A percentile compares a stretch with the other conserved stretches of the same genome.
Evolutionary conservation across 2,113 vertebrate species (phyloP).

Genomic region (Corydoras sp.): DNA sequence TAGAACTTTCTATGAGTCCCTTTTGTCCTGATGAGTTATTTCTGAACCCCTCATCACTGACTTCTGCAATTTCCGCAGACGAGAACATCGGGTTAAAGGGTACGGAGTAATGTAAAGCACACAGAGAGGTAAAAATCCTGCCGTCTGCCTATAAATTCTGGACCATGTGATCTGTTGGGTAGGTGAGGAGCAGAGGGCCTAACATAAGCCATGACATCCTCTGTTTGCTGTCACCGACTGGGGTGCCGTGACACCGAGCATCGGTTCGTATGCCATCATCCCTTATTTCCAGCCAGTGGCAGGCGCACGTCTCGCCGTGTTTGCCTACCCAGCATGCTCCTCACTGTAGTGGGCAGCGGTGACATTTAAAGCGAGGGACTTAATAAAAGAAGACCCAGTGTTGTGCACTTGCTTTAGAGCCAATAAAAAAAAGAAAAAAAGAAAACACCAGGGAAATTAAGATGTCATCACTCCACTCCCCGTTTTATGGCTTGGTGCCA

Average conservation of each 20-base stretch:
- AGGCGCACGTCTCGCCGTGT: conserved; percentile 14
- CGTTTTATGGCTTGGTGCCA: too few relatives aligned
- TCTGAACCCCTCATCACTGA: conserved; percentile 1
- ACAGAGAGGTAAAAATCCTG: neutral
- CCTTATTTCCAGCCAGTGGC: conserved; percentile 8
- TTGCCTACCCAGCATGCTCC: conserved; percentile 26
- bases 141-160: neutral
- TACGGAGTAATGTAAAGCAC: neutral
- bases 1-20: neutral
- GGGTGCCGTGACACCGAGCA: conserved; percentile 14
- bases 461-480: conserved; percentile 5
- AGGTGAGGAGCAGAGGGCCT: conserved; percentile 6
- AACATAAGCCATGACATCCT: neutral
- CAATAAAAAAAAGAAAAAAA: conserved; percentile 27
- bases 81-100: neutral
- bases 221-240: conserved; percentile 21
- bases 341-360: conserved; percentile 25
- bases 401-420: conserved; percentile 20
- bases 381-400: conserved; percentile 38
- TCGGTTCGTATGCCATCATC: conserved; percentile 1
- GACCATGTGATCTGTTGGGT: neutral
- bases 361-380: conserved; percentile 46
- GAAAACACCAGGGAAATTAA: conserved; percentile 43
- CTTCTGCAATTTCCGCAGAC: conserved; percentile 18
- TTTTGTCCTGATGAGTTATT: conserved; percentile 4